A percentile compares a stretch with the other conserved stretches of the same genome.
Conservation (phyloP, 2,888 invertebrate genomes). For the Agrenia bidenticulata region DNA sequence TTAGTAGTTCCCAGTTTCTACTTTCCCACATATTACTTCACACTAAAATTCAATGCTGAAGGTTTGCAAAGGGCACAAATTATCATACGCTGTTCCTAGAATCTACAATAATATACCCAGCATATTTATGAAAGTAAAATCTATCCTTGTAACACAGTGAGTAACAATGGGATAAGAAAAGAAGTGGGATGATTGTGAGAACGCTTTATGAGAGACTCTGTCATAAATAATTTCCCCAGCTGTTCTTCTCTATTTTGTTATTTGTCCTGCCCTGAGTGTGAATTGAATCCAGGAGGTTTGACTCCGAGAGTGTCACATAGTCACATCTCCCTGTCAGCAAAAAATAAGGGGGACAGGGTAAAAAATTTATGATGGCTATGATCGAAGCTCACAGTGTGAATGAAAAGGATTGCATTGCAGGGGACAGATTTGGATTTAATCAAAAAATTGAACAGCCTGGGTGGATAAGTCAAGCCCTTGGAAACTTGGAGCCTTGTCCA, state of each 20-base stretch:
- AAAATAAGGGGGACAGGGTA: neutral
- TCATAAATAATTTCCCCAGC: slow-evolving; percentile 5
- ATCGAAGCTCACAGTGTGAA: neutral
- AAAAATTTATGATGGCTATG: neutral
- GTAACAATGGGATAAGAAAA: too few species aligned
- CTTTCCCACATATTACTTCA: too few species aligned
- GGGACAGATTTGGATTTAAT: slow-evolving; percentile 8
- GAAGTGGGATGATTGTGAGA: too few species aligned
- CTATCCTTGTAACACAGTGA: too few species aligned
- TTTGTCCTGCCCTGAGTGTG: neutral
- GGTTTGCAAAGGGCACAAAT: too few species aligned
- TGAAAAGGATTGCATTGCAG: neutral
- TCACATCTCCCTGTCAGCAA: neutral
- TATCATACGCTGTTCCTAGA: too few species aligned
- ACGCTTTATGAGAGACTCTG: neutral
- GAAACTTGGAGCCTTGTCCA: neutral
- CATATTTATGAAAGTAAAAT: neutral
- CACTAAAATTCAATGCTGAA: too few species aligned
- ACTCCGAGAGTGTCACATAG: slow-evolving; percentile 8
- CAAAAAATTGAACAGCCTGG: neutral
- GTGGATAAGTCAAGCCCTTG: neutral
- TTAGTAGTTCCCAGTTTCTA: too few species aligned
- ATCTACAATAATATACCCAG: neutral
- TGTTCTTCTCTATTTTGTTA: slow-evolving; percentile 4
- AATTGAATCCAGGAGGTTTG: slow-evolving; percentile 9